Evolutionary conservation across 2,888 invertebrate genomes (phyloP), one percentile per base, ranked within the genome.

Genomic region (Lymantria monacha): DNA sequence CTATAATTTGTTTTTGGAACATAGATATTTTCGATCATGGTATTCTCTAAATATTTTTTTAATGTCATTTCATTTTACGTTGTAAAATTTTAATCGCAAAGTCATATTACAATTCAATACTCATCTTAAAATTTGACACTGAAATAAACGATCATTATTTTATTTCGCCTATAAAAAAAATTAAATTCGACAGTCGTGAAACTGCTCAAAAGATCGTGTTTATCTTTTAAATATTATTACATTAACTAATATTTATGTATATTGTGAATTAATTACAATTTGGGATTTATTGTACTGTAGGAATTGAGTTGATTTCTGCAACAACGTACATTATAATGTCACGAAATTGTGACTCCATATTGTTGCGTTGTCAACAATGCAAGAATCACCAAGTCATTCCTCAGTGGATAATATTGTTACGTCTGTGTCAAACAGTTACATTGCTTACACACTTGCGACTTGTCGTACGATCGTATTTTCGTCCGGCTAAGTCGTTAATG

Each of bases 221-320:
- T 70, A 69, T 69, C 62, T 53, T 68, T 72, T 76, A 76, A 61
- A 68, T 67, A 71, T 64, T 74, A 74, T 71, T 73, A 72, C 2
- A 51, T 76, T 76, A 79, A 71, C 65, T 67, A 67, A 65, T 62
- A 56, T 51, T 63, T 69, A 67, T 59, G 68, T 71, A 70, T 78
- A 75, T 71, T 68, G 74, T 66, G 59, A 70, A 62, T 72, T 68
- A 71, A 64, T 60, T 63, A 63, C 49, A 52, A 63, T 63, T 63
- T 61, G 65, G 60, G 65, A 55, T 59, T n/a, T 55, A 42, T 55
- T 30, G 53, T 41, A 50, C 61, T 48, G 68, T 48, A 57, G 51
- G 51, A 46, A 51, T 42, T 47, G 49, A 56, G 47, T 47, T 50
- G 42, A 31, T 43, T 48, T 47, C 49, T 45, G 61, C 49, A 46